These are phyloP conservation scores for Conops quadrifasciatus DNA, from an alignment of 2,888 invertebrate species.

Conservation along the genomic window DNA sequence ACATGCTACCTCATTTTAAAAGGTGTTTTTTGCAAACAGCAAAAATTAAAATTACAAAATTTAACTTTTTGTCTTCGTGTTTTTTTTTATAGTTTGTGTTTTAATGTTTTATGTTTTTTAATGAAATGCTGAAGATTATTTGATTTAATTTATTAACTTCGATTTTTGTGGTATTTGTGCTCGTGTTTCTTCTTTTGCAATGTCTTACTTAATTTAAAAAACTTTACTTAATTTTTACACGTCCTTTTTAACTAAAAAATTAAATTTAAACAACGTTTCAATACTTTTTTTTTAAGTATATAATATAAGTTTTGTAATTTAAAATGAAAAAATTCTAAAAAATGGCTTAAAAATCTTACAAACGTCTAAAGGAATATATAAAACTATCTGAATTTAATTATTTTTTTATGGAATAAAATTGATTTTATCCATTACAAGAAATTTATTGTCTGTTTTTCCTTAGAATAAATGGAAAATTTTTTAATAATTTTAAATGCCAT, in stretches of 20 bases:
- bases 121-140: not conserved
- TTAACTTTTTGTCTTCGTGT: no score
- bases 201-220: not conserved
- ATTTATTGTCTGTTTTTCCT: no score
- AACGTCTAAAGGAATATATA: not conserved
- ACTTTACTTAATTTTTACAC: conserved; percentile 28
- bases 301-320: not conserved
- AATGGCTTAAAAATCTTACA: no score
- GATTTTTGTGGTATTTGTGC: not conserved
- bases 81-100: not conserved
- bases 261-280: conserved; percentile 14
- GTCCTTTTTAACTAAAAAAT: conserved; percentile 4
- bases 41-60: no score
- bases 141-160: not conserved
- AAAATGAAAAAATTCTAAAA: not conserved
- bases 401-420: not conserved
- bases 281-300: no score
- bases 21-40: no score
- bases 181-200: not conserved
- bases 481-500: no score
- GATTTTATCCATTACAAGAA: no score
- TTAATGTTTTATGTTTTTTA: conserved; percentile 17
- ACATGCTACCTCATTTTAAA: no score
- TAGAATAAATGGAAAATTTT: no score
- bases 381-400: not conserved